Conservation (phyloP, 1,140 invertebrate genomes). For the Lamellibrachia luymesi region DNA sequence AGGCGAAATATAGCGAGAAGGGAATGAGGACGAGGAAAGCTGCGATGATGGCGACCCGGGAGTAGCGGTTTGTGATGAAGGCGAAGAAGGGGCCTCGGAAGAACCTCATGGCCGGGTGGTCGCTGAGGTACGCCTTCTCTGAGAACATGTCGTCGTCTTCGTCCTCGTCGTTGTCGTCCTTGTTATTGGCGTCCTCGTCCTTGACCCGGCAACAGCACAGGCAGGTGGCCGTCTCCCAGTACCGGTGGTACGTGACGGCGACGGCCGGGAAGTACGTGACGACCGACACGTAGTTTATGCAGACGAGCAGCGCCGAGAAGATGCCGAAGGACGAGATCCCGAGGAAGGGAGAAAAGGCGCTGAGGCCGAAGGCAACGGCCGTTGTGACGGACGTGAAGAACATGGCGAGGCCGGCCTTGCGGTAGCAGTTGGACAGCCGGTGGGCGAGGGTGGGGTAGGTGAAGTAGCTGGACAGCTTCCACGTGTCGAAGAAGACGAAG, state of each 20-base stretch:
- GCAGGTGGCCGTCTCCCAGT: slow-evolving; percentile 30
- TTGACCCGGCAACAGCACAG: slow-evolving; percentile 12
- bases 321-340: slow-evolving; percentile 43
- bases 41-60: slow-evolving; percentile 30
- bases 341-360: slow-evolving; percentile 39
- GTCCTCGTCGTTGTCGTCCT: not conserved
- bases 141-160: not conserved
- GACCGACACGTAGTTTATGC: slow-evolving; percentile 46
- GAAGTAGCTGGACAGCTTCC: slow-evolving; percentile 24
- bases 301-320: slow-evolving; percentile 43
- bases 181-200: not conserved
- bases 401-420: slow-evolving; percentile 41
- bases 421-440: slow-evolving; percentile 44
- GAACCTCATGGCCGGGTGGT: slow-evolving; percentile 18
- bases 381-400: slow-evolving; percentile 48
- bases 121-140: not conserved
- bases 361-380: slow-evolving; percentile 41
- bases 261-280: slow-evolving; percentile 46
- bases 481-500: slow-evolving; percentile 32
- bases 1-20: slow-evolving; percentile 37
- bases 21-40: slow-evolving; percentile 30
- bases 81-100: slow-evolving; percentile 24
- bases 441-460: slow-evolving; percentile 36
- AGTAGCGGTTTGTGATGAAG: slow-evolving; percentile 27
- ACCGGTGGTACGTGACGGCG: slow-evolving; percentile 41